phyloP scores from a whole-genome alignment of 2,888 invertebrate species.

The Muscina levida region DNA sequence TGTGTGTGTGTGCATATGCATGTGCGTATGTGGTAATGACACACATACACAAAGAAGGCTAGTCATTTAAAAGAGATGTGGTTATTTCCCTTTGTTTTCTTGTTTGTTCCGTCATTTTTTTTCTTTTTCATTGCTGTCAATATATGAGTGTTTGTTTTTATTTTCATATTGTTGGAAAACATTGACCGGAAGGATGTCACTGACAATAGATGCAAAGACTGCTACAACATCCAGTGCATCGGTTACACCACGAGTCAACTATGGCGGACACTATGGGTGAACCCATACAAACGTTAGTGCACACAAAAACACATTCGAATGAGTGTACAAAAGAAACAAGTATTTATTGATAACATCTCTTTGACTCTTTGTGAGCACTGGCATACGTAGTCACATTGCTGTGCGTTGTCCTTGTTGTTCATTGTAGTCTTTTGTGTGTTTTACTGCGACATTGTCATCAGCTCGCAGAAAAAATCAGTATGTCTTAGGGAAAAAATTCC shows the following conservation, averaged over 20 bases:
- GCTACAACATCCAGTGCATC: too few species aligned
- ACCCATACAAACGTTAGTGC: constrained; percentile 21
- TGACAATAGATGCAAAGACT: constrained; percentile 27
- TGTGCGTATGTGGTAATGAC: constrained; percentile 21
- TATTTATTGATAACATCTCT: too few species aligned
- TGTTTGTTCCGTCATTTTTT: constrained; percentile 12
- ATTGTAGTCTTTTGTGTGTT: too few species aligned
- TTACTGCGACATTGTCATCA: too few species aligned
- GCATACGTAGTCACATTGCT: too few species aligned
- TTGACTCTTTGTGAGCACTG: too few species aligned
- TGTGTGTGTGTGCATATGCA: constrained; percentile 27
- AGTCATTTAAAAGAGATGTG: constrained; percentile 20
- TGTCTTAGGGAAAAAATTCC: too few species aligned
- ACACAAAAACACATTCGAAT: constrained; percentile 29
- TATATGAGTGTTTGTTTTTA: constrained; percentile 23
- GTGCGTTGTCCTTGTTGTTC: too few species aligned
- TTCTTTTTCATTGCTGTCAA: constrained; percentile 23
- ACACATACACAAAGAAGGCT: constrained; percentile 4
- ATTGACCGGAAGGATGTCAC: constrained; percentile 32
- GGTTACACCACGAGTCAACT: constrained; percentile 1
- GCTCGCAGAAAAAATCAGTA: too few species aligned
- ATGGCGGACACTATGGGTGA: background rate
- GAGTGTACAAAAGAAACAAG: too few species aligned
- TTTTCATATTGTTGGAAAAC: constrained; percentile 25
- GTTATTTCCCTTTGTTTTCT: constrained; percentile 4